Percentiles rank a stretch among this genome's conserved stretches.
These are phyloP conservation scores for Thinocorus orbignyianus DNA, from an alignment of 2,113 vertebrate species.

Conservation along the genomic window DNA sequence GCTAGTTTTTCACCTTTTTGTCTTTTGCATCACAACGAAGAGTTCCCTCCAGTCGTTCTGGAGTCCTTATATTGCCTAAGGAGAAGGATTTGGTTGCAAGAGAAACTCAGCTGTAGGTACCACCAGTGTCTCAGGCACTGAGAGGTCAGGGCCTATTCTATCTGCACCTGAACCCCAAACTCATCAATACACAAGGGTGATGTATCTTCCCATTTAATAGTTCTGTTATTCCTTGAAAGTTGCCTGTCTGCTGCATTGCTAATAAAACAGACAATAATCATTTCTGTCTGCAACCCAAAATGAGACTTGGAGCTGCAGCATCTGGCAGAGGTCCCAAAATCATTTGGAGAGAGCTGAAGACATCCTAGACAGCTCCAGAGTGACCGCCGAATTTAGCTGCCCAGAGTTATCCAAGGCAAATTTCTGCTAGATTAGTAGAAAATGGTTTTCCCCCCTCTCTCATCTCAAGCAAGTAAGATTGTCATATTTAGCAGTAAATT, in stretches of 20 bases:
- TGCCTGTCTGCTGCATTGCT: neutral
- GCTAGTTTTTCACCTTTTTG: neutral
- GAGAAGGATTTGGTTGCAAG: neutral
- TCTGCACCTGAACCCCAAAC: neutral
- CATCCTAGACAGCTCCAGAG: neutral
- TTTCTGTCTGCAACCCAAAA: neutral
- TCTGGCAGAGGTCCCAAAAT: neutral
- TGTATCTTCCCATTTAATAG: neutral
- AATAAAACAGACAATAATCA: neutral
- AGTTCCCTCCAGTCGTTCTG: neutral
- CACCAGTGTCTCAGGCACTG: neutral
- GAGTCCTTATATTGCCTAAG: fast-evolving
- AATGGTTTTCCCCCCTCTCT: neutral
- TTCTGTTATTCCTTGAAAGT: neutral
- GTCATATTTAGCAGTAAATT: neutral
- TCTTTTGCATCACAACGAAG: neutral
- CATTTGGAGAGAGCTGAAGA: neutral
- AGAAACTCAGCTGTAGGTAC: neutral
- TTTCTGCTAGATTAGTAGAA: neutral
- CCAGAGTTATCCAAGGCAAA: neutral
- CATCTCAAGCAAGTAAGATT: neutral
- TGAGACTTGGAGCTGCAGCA: neutral
- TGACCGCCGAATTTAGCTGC: neutral
- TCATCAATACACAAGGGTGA: fast-evolving
- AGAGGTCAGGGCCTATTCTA: neutral